A percentile compares a stretch with the other conserved stretches of the same genome.
Conservation (phyloP, 1,140 invertebrate genomes). For the Orchestia grillus region DNA sequence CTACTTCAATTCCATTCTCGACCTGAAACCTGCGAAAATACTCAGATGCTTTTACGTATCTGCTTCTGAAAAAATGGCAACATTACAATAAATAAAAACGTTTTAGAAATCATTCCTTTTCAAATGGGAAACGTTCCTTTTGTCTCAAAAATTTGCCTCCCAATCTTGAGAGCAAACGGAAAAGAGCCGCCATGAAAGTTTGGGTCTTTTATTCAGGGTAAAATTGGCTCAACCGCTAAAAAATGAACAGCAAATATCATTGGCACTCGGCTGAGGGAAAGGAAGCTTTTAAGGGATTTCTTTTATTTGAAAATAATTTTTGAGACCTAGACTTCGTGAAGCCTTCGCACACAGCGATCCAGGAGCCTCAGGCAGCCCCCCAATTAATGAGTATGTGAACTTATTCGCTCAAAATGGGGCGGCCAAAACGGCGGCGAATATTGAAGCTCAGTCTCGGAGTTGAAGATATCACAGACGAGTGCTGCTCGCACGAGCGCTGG, state of each 20-base stretch:
- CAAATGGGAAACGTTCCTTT: background rate
- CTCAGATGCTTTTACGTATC: background rate
- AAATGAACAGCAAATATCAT: constrained; percentile 47
- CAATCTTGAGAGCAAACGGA: constrained; percentile 47
- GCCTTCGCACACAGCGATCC: background rate
- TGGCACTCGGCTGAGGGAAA: constrained; percentile 24
- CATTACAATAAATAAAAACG: background rate
- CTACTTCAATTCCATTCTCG: background rate
- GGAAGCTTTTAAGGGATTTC: constrained; percentile 21
- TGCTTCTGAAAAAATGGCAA: background rate
- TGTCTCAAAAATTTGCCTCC: background rate
- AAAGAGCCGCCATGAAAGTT: background rate
- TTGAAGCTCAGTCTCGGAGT: background rate
- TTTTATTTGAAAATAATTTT: constrained; percentile 11
- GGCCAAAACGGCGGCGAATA: background rate
- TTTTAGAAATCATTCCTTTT: background rate
- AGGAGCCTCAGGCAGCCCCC: background rate
- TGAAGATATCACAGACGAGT: background rate
- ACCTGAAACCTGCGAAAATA: background rate
- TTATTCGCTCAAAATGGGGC: background rate
- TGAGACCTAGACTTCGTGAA: background rate
- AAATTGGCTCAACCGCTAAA: background rate
- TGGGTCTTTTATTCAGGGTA: background rate
- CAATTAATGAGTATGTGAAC: background rate
- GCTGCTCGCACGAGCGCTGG: too few relatives aligned